phyloP scores from a whole-genome alignment of 2,113 vertebrate species.

The Neotragus pygmaeus region DNA sequence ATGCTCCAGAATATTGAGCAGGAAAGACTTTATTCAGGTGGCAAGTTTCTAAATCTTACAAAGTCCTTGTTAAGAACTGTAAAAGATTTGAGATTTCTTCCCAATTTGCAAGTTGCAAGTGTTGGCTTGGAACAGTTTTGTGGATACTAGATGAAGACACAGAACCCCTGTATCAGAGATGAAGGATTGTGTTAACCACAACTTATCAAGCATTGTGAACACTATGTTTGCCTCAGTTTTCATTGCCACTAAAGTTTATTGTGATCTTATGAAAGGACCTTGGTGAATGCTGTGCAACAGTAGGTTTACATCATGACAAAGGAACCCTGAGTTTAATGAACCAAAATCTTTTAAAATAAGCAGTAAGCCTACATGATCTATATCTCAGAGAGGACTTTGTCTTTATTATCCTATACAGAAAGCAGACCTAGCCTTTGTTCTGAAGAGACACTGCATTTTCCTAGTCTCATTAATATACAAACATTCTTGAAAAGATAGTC shows the following conservation, averaged over 20 bases:
- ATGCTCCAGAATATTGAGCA: not conserved
- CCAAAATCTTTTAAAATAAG: not conserved
- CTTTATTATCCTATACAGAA: not conserved
- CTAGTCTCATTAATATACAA: not conserved
- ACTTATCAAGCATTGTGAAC: not conserved
- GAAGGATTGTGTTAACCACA: not conserved
- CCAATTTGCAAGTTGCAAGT: not conserved
- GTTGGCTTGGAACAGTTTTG: not conserved
- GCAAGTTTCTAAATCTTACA: not conserved
- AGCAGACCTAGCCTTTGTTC: not conserved
- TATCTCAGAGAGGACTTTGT: not conserved
- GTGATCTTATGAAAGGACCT: not conserved
- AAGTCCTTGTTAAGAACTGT: not conserved
- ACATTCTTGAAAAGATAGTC: not conserved
- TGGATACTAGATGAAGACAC: not conserved
- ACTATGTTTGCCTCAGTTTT: not conserved
- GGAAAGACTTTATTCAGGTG: not conserved
- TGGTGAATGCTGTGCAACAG: not conserved
- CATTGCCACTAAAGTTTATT: not conserved
- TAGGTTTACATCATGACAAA: not conserved
- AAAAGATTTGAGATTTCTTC: not conserved
- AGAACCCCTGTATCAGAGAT: not conserved
- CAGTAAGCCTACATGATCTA: not conserved
- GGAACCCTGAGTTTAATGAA: not conserved
- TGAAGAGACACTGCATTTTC: not conserved